Percentiles rank a stretch among this genome's conserved stretches.
These are phyloP conservation scores for Gobius niger DNA, from an alignment of 2,113 vertebrate genomes.

Conservation along the genomic window DNA sequence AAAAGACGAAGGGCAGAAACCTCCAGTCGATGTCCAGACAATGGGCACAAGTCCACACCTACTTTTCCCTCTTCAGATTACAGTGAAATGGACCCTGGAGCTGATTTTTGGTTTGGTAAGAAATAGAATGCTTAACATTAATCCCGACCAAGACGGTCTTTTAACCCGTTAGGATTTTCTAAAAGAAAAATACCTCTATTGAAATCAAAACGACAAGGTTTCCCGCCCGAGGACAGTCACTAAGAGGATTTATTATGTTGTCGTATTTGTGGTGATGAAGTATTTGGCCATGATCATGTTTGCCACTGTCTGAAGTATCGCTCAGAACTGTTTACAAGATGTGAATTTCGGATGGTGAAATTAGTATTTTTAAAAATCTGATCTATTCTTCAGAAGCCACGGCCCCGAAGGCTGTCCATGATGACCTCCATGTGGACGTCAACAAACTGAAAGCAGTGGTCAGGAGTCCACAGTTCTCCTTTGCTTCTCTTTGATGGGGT, in stretches of 20 bases:
- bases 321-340: background rate
- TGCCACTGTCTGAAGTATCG: background rate
- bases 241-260: background rate
- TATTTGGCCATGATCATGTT: background rate
- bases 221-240: background rate
- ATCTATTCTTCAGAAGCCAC: background rate
- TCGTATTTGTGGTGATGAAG: background rate
- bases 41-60: background rate
- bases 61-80: background rate
- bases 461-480: background rate
- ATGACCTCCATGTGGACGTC: background rate
- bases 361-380: background rate
- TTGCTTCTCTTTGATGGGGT: background rate
- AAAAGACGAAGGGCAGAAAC: background rate
- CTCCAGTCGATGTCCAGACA: background rate
- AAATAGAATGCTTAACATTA: background rate
- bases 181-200: background rate
- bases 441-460: background rate
- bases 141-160: background rate
- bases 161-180: background rate
- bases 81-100: background rate
- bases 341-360: background rate
- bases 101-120: background rate
- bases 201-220: background rate
- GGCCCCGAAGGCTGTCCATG: background rate